A percentile compares a stretch with the other conserved stretches of the same genome.
phyloP scores from a whole-genome alignment of 2,888 invertebrate genomes.

The Ctena decussata region DNA sequence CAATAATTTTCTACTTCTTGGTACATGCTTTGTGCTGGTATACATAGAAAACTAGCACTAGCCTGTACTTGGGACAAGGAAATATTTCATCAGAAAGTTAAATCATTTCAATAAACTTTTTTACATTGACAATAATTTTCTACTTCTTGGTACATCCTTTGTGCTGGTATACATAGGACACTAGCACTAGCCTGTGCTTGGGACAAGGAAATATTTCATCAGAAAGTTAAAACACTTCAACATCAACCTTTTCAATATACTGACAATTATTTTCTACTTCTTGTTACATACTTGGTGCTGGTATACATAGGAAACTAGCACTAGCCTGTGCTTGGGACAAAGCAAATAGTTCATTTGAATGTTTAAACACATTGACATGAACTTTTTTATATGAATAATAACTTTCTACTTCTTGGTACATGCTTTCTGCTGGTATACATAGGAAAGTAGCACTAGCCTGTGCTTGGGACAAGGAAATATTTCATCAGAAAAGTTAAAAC shows the following conservation, averaged over 20 bases:
- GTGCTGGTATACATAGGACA: slow-evolving; percentile 6
- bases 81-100: too few relatives aligned
- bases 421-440: slow-evolving; percentile 18
- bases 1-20: background rate
- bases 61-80: slow-evolving; percentile 7
- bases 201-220: background rate
- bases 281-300: too few relatives aligned
- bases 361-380: too few relatives aligned
- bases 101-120: too few relatives aligned
- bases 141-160: slow-evolving; percentile 17
- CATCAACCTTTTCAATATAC: too few relatives aligned
- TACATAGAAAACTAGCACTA: background rate
- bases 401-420: slow-evolving; percentile 26
- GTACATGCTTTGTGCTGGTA: slow-evolving; percentile 17
- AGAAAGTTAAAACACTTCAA: background rate
- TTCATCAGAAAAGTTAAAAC: too few relatives aligned
- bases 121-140: background rate
- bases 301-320: too few relatives aligned
- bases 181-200: slow-evolving; percentile 31
- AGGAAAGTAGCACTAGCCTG: background rate
- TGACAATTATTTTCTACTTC: too few relatives aligned
- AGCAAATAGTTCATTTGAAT: too few relatives aligned
- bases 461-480: background rate
- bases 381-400: too few relatives aligned
- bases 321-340: too few relatives aligned